Conservation (phyloP, 2,113 vertebrate species). For the Sebastes fasciatus region DNA sequence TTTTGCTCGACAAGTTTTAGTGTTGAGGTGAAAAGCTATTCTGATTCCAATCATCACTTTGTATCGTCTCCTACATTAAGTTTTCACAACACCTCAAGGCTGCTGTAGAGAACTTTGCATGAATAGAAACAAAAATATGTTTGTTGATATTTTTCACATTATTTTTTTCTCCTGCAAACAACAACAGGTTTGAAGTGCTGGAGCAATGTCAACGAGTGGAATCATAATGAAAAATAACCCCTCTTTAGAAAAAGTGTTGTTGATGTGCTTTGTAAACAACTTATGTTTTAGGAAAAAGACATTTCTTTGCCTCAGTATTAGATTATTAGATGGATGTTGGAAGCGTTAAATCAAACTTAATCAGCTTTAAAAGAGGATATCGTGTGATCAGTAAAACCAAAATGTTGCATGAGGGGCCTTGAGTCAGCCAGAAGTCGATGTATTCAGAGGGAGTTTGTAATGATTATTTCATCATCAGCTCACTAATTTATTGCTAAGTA, state of each 20-base stretch:
- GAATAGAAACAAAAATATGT: conserved; percentile 10
- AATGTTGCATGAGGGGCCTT: not conserved
- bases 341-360: not conserved
- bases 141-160: not conserved
- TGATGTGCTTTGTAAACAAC: not conserved
- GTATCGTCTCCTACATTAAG: not conserved
- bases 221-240: not conserved
- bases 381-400: not conserved
- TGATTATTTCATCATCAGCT: conserved; percentile 3
- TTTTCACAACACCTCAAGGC: conserved; percentile 31
- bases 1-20: conserved; percentile 4
- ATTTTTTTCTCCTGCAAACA: conserved; percentile 7
- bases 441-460: not conserved
- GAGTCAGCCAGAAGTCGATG: not conserved
- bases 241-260: not conserved
- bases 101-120: not conserved
- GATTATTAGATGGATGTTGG: not conserved
- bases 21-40: conserved; percentile 5
- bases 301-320: not conserved
- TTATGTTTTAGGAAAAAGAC: not conserved
- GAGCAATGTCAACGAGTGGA: not conserved
- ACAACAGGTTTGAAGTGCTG: not conserved
- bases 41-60: conserved; percentile 10
- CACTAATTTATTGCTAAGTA: not conserved
- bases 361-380: not conserved